A percentile compares a stretch with the other conserved stretches of the same genome.
phyloP scores from a whole-genome alignment of 2,888 invertebrate genomes.

The Amphimallon solstitiale region DNA sequence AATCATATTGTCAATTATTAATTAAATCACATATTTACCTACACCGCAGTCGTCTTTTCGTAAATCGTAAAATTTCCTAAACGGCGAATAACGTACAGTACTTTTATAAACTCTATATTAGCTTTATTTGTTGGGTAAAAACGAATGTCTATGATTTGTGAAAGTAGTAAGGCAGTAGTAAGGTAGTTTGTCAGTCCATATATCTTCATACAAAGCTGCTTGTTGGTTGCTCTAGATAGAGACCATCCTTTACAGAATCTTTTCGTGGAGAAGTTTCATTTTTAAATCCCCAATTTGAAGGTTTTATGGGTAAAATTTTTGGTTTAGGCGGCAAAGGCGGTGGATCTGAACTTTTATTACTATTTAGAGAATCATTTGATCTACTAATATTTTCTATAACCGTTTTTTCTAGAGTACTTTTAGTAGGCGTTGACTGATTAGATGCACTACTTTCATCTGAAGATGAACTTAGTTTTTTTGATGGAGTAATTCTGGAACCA shows the following conservation, averaged over 20 bases:
- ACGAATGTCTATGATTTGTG: no score
- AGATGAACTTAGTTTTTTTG: conserved; percentile 41
- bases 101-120: no score
- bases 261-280: conserved; percentile 38
- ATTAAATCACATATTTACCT: no score
- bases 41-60: no score
- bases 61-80: no score
- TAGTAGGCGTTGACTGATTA: conserved; percentile 50
- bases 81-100: no score
- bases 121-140: no score
- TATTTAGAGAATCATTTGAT: conserved; percentile 12
- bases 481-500: conserved; percentile 46
- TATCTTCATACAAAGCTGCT: conserved; percentile 71
- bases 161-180: no score
- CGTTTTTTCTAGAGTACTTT: conserved; percentile 42
- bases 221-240: conserved; percentile 71
- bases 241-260: conserved; percentile 45
- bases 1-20: no score
- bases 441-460: conserved; percentile 34
- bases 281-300: conserved; percentile 67
- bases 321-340: conserved; percentile 82
- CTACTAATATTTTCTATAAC: conserved; percentile 50
- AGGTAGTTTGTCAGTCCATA: neutral
- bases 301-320: conserved; percentile 74
- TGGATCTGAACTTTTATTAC: conserved; percentile 60